Percentiles rank a stretch among this genome's conserved stretches.
phyloP scores from a whole-genome alignment of 2,888 invertebrate genomes.

The Polia nebulosa region DNA sequence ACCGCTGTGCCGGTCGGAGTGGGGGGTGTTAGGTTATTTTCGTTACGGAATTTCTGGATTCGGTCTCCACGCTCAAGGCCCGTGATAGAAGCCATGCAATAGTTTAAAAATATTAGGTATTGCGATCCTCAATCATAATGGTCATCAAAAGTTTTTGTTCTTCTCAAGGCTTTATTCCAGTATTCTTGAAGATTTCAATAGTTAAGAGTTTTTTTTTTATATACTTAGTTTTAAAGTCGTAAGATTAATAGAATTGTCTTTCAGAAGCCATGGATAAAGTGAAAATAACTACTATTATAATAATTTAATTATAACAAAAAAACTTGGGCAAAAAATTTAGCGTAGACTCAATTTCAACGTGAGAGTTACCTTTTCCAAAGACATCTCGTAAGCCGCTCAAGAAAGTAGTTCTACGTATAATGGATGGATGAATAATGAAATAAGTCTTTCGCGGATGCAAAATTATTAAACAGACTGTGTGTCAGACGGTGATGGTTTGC shows the following conservation, averaged over 20 bases:
- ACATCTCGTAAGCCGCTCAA: neutral
- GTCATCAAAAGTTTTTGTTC: too few relatives aligned
- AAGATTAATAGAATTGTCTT: neutral
- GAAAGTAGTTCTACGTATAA: conserved; percentile 13
- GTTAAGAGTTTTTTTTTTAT: neutral
- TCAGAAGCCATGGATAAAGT: neutral
- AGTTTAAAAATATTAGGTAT: too few relatives aligned
- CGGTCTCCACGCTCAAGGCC: too few relatives aligned
- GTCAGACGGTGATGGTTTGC: neutral
- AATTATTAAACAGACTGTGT: conserved; percentile 4
- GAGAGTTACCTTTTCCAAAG: neutral
- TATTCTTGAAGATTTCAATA: neutral
- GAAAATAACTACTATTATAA: neutral
- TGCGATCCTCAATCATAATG: too few relatives aligned
- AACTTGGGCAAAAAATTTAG: neutral
- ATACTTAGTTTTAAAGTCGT: too few relatives aligned
- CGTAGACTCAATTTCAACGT: neutral
- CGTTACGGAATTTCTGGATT: too few relatives aligned
- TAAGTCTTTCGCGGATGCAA: neutral
- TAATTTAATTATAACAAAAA: neutral
- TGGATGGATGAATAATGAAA: conserved; percentile 34
- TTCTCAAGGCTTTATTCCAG: too few relatives aligned
- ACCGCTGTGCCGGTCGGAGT: too few relatives aligned
- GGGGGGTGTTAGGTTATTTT: too few relatives aligned
- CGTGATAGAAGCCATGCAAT: too few relatives aligned